Evolutionary conservation across 2,888 invertebrate species (phyloP).

Genomic region (Odontocolon sp.): DNA sequence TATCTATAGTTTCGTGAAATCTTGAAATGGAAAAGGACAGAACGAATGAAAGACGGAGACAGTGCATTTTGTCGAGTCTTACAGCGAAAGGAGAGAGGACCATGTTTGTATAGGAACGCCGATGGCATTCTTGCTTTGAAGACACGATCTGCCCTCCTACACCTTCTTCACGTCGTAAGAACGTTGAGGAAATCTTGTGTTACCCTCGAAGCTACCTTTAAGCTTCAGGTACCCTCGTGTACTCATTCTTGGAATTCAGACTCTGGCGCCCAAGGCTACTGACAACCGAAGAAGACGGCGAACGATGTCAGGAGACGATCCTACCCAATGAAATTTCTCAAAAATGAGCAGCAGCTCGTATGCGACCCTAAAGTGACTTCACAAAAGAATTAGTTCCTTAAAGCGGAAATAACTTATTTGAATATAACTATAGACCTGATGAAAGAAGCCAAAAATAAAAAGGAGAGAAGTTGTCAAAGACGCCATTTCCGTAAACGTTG

Average conservation of each 20-base stretch:
- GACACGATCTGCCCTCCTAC: slow-evolving; percentile 31
- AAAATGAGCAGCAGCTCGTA: background rate
- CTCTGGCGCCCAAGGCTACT: slow-evolving; percentile 58
- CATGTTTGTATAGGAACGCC: slow-evolving; percentile 60
- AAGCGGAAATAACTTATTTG: no score
- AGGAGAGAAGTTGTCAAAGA: background rate
- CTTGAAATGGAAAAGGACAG: background rate
- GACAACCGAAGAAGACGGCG: slow-evolving; percentile 3
- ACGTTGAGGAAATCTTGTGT: slow-evolving; percentile 52
- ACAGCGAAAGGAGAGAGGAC: slow-evolving; percentile 17
- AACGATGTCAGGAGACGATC: slow-evolving; percentile 5
- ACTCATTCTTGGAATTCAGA: slow-evolving; percentile 53
- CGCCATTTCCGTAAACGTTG: slow-evolving; percentile 57
- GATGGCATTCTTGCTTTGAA: slow-evolving; percentile 67
- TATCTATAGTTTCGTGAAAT: background rate
- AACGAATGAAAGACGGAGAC: slow-evolving; percentile 20
- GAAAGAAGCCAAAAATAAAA: background rate
- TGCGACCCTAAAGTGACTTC: background rate
- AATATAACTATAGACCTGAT: no score
- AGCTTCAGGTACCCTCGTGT: slow-evolving; percentile 57
- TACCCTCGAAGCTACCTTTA: slow-evolving; percentile 57
- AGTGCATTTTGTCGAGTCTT: slow-evolving; percentile 56
- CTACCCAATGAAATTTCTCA: slow-evolving; percentile 2
- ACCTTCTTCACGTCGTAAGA: slow-evolving; percentile 22
- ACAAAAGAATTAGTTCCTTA: no score